Conservation (phyloP, 2,888 invertebrate genomes). For the Cabera pusaria region DNA sequence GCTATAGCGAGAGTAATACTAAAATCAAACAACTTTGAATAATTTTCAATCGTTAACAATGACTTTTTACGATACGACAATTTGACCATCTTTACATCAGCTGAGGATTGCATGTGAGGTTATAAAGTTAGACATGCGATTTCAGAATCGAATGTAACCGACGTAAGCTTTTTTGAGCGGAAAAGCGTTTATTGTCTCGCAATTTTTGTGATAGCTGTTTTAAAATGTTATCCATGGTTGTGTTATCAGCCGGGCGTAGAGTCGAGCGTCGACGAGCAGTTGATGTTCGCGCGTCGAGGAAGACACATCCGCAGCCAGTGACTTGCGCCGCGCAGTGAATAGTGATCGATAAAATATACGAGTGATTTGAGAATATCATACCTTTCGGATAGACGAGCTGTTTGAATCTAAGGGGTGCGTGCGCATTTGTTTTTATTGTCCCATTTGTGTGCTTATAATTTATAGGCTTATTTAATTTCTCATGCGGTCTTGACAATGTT, state of each 20-base stretch:
- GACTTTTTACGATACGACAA: slow-evolving; percentile 13
- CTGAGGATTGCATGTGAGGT: too few relatives aligned
- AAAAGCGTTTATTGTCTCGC: slow-evolving; percentile 46
- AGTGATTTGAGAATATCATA: slow-evolving; percentile 53
- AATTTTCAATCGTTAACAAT: slow-evolving; percentile 3
- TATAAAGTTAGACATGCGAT: slow-evolving; percentile 19
- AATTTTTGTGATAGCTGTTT: slow-evolving; percentile 49
- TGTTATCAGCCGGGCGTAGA: slow-evolving; percentile 66
- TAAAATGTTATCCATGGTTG: slow-evolving; percentile 59
- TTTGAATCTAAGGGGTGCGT: slow-evolving; percentile 61
- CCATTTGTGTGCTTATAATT: too few relatives aligned
- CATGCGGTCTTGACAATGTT: slow-evolving; percentile 13
- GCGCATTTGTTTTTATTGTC: slow-evolving; percentile 38
- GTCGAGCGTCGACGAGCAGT: slow-evolving; percentile 65
- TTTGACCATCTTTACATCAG: too few relatives aligned
- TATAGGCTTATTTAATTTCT: too few relatives aligned
- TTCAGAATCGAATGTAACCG: slow-evolving; percentile 14
- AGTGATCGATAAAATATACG: slow-evolving; percentile 54
- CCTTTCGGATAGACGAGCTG: slow-evolving; percentile 40
- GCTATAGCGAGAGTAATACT: neutral
- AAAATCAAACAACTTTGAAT: neutral
- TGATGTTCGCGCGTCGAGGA: slow-evolving; percentile 78
- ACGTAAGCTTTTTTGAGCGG: slow-evolving; percentile 27
- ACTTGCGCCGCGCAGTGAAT: slow-evolving; percentile 55
- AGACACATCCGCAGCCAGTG: slow-evolving; percentile 69